A percentile compares a stretch with the other conserved stretches of the same genome.
Evolutionary conservation across 2,888 invertebrate species (phyloP).

Genomic region (Lithophane leautieri): DNA sequence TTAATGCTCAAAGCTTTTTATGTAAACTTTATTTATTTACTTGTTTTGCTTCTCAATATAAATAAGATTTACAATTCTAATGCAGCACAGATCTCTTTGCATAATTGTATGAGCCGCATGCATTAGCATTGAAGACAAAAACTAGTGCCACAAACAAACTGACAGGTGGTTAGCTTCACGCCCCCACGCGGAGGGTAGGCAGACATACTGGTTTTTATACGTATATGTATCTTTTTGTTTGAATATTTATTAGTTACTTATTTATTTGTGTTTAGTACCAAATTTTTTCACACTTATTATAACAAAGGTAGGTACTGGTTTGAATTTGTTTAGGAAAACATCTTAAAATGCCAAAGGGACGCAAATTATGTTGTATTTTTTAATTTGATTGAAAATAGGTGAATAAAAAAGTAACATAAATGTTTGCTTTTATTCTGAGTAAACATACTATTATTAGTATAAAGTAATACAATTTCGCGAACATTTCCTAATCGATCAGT

Average conservation of each 20-base stretch:
- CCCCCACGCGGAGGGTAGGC: slow-evolving; percentile 52
- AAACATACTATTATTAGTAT: background rate
- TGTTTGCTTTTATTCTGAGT: background rate
- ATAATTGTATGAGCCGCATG: slow-evolving; percentile 38
- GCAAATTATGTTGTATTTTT: background rate
- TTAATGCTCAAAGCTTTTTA: slow-evolving; percentile 36
- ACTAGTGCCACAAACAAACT: slow-evolving; percentile 31
- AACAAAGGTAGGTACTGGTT: background rate
- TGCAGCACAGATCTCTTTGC: slow-evolving; percentile 38
- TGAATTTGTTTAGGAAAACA: background rate
- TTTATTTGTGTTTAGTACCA: background rate
- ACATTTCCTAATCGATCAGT: background rate
- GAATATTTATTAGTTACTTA: background rate
- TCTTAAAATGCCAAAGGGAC: background rate
- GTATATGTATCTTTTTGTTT: background rate
- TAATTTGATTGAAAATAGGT: background rate
- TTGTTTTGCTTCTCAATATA: slow-evolving; percentile 25
- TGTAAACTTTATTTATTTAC: slow-evolving; percentile 46
- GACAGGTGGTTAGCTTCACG: slow-evolving; percentile 56
- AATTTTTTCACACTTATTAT: background rate
- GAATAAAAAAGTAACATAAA: background rate
- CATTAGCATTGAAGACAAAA: slow-evolving; percentile 56
- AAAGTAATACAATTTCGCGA: background rate
- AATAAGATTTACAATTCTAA: slow-evolving; percentile 58
- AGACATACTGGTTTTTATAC: slow-evolving; percentile 19